Percentiles rank a stretch among this genome's conserved stretches.
phyloP scores from a whole-genome alignment of 2,797 vertebrate species.

The Nothura maculosa region DNA sequence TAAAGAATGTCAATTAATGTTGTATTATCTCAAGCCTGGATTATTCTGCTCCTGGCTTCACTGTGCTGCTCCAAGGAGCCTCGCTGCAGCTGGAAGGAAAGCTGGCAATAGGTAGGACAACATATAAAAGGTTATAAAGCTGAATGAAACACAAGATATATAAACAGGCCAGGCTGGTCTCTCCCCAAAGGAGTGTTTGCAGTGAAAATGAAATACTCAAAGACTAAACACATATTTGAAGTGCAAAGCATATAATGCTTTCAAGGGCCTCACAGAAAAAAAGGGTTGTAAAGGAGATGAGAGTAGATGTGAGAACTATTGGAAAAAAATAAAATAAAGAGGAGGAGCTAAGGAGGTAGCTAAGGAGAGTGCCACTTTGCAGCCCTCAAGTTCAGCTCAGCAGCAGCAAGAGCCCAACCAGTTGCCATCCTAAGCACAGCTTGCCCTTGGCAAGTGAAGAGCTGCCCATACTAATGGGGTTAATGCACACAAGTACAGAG shows the following conservation, averaged over 20 bases:
- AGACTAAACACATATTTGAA: not conserved
- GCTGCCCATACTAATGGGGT: not conserved
- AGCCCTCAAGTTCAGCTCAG: not conserved
- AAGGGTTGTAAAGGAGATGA: not conserved
- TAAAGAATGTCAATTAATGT: slow-evolving; percentile 44
- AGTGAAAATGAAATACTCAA: not conserved
- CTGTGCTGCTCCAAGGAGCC: not conserved
- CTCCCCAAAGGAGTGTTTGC: not conserved
- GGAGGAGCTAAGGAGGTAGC: not conserved
- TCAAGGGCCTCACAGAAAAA: not conserved
- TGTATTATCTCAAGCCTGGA: slow-evolving; percentile 1
- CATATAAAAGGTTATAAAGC: not conserved
- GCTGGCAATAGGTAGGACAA: not conserved
- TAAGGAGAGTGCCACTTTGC: fast-evolving
- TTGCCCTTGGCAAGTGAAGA: not conserved
- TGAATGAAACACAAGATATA: not conserved
- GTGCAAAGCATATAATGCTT: not conserved
- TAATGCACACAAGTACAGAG: not conserved
- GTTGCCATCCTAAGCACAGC: not conserved
- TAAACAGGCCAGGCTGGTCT: not conserved
- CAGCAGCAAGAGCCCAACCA: not conserved
- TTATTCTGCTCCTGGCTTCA: not conserved
- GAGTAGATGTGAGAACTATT: not conserved
- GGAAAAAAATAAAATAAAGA: not conserved
- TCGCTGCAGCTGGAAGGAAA: not conserved